Conservation (phyloP, 2,113 vertebrate genomes). For the Bostrychus sinensis region DNA sequence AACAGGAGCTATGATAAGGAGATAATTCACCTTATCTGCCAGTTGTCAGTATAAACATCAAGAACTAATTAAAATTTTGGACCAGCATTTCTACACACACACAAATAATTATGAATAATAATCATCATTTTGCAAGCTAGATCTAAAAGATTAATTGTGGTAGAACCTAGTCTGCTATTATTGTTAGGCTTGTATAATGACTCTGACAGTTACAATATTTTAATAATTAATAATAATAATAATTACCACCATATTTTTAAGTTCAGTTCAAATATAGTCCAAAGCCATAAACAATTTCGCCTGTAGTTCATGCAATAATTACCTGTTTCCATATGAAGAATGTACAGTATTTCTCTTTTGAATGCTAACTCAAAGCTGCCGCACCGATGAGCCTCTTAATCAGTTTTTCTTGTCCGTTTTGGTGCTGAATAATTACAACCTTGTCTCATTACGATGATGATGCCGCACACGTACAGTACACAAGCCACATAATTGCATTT, state of each 20-base stretch:
- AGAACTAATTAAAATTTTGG: too few species aligned
- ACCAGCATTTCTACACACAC: too few species aligned
- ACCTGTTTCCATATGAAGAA: constrained; percentile 57
- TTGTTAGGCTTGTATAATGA: neutral
- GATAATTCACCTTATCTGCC: too few species aligned
- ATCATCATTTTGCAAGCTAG: too few species aligned
- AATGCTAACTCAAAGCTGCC: constrained; percentile 62
- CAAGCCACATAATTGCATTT: constrained; percentile 60
- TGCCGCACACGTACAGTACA: constrained; percentile 59
- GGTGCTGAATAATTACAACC: constrained; percentile 72
- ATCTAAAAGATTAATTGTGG: too few species aligned
- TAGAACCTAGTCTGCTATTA: too few species aligned
- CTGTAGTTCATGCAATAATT: constrained; percentile 65
- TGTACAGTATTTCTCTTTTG: constrained; percentile 53
- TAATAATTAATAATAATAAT: constrained; percentile 16
- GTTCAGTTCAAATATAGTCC: constrained; percentile 16
- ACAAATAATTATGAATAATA: too few species aligned
- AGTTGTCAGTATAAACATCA: too few species aligned
- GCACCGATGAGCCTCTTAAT: constrained; percentile 62
- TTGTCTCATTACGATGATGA: constrained; percentile 53
- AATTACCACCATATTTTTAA: neutral
- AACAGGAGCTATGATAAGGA: too few species aligned
- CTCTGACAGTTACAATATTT: neutral
- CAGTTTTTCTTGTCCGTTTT: constrained; percentile 60
- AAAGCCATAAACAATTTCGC: constrained; percentile 54